Base-by-base conservation (phyloP, 2,113 vertebrate genomes). In the Orthonyx spaldingii region DNA sequence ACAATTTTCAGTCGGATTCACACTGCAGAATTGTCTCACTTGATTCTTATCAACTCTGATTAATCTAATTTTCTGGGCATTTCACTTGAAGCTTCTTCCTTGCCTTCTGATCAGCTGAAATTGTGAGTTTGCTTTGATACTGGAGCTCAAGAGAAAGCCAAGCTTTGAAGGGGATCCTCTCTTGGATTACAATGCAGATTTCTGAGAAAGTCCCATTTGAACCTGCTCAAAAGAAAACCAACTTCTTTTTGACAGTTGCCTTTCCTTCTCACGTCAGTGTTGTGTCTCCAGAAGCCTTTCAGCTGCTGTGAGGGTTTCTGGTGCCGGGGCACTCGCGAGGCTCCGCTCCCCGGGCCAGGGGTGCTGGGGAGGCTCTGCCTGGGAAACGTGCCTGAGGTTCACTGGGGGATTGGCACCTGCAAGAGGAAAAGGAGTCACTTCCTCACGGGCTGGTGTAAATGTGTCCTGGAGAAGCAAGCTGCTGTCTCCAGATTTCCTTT, bases 31-130 rank as follows among this genome's bases (percentile, higher is more conserved):
- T 93, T 89, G 84, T 88, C 91, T 97, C 82, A 88, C 81, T 96
- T 80, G 94, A 94, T 96, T 95, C 82, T 93, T 97, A 97, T 94
- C 94, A 96, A 74, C 90, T 91, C 79, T 84, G 93, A 93, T 96
- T 94, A 94, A 93, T 89, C 70, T 95, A 33, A 90, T 96, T 84
- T 88, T 97, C 91, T 53, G 42, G 55, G 79, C 90, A 82, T 96
- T 96, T 85, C 72, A 57, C 82, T 92, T 23, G 53, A 37, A 93
- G 49, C 60, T 72, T 42, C 78, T 90, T 93, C 63, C 79, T 57
- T 79, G 68, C 28, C 39, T 66, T 92, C 66, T 69, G 68, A 93
- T 94, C 74, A 66, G 90, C 87, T 50, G 27, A n/a, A 71, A 91
- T 59, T 35, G 27, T 15, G 72, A 44, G 26, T 78, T 32, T 82